Evolutionary conservation across 2,113 vertebrate species (phyloP), one percentile per base, ranked within the genome.

Genomic region (Patagioenas fasciata): DNA sequence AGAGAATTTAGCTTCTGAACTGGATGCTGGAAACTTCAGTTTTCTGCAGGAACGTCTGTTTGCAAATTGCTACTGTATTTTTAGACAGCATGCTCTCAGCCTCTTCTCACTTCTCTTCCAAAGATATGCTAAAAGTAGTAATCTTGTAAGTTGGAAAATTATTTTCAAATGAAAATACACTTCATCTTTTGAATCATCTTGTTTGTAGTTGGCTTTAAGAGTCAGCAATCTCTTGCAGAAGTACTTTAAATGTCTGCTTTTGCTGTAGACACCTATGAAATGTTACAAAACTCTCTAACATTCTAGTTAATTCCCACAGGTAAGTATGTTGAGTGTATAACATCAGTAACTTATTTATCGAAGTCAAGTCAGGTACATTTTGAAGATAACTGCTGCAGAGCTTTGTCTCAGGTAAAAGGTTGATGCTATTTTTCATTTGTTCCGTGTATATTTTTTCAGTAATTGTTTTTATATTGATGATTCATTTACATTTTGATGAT

Each of bases 1-100:
- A 94, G 67, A 65, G 91, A 97, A 28, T 95, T 84, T 91, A 96
- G 82, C 92, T 86, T 77, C n/a, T 89, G 89, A 89, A 58, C 38
- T 79, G 80, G 20, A 89, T 85, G 11, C 86, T 95, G 91, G 92
- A 96, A 91, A 71, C 26, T 54, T 96, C n/a, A 13, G 2, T 61
- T 85, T 91, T 82, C 42, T 90, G 17, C 91, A 72, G 90, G 69
- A 94, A 62, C 25, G 4, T 83, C 90, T 97, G 58, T 93, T 97
- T 92, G 73, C 75, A 92, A 91, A 93, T 94, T 1, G 19, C 95
- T 97, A 60, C 89, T 93, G 57, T 79, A 57, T 83, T 91, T 95
- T 92, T 92, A 48, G 50, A 86, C 44, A 36, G 57, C 23, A 13
- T 44, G 11, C 50, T 88, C 67, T 81, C 3, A 2, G 31, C 57